A percentile compares a stretch with the other conserved stretches of the same genome.
phyloP scores from a whole-genome alignment of 2,888 invertebrate genomes.

The Cephalotes varians region DNA sequence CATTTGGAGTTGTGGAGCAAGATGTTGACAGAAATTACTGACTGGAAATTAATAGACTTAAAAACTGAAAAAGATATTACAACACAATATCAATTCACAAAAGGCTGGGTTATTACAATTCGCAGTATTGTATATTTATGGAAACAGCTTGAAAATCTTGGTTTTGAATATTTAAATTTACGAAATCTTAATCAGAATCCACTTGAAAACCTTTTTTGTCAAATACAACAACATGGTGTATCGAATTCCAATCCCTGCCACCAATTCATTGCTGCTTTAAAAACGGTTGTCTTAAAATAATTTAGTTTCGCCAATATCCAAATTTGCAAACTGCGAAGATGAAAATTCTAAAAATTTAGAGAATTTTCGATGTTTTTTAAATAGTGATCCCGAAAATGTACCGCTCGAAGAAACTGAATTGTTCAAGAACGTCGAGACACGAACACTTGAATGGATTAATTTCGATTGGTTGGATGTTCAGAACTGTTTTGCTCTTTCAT shows the following conservation, averaged over 20 bases:
- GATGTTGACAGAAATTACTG: neutral
- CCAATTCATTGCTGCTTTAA: constrained; percentile 1
- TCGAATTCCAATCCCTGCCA: neutral
- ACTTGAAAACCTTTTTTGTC: constrained; percentile 1
- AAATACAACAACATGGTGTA: neutral
- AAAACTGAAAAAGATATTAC: constrained; percentile 9
- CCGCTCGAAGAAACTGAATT: neutral
- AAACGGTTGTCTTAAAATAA: neutral
- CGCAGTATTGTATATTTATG: constrained; percentile 1
- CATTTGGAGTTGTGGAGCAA: constrained; percentile 3
- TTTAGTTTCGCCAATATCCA: constrained; percentile 1
- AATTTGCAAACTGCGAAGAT: neutral
- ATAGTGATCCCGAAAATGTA: neutral
- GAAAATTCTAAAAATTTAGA: constrained; percentile 13
- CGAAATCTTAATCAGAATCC: constrained; percentile 12
- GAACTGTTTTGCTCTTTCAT: neutral
- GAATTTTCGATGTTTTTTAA: neutral
- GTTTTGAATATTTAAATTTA: constrained; percentile 8
- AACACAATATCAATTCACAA: neutral
- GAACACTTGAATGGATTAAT: neutral
- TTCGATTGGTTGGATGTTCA: neutral
- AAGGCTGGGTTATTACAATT: constrained; percentile 11
- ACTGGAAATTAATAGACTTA: constrained; percentile 3
- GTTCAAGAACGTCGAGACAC: constrained; percentile 1
- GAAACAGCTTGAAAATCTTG: neutral